These are phyloP conservation scores for Calameuta pallipes DNA, from an alignment of 2,888 invertebrate genomes.

Conservation along the genomic window DNA sequence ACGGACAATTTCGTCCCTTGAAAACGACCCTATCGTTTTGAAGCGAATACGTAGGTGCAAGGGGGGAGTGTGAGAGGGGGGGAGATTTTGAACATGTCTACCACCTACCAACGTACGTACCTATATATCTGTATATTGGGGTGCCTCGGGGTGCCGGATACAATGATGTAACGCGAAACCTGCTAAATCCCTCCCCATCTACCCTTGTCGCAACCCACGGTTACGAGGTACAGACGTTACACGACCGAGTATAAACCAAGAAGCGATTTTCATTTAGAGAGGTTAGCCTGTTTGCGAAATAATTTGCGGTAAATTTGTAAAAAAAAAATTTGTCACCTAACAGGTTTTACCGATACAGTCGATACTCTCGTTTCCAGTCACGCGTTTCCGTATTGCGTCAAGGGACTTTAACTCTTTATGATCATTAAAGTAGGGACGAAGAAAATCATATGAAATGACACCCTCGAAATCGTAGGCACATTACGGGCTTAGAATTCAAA, in stretches of 20 bases:
- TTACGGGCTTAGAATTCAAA: slow-evolving; percentile 27
- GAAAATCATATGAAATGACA: not conserved
- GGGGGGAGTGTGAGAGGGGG: slow-evolving; percentile 27
- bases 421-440: not conserved
- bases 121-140: slow-evolving; percentile 45
- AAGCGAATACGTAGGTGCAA: slow-evolving; percentile 30
- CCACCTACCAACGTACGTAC: slow-evolving; percentile 30
- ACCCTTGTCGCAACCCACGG: slow-evolving; percentile 23
- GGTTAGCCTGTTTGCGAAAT: not conserved
- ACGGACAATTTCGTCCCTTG: slow-evolving; percentile 45
- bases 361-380: not conserved
- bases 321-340: not conserved
- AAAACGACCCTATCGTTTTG: slow-evolving; percentile 38
- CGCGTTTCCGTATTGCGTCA: not conserved
- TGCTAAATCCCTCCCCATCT: slow-evolving; percentile 42
- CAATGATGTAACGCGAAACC: slow-evolving; percentile 58
- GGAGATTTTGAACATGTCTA: slow-evolving; percentile 25
- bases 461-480: slow-evolving; percentile 32
- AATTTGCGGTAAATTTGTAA: not conserved
- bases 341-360: not conserved
- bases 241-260: slow-evolving; percentile 10
- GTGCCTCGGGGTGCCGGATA: slow-evolving; percentile 42
- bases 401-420: not conserved
- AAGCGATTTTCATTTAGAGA: slow-evolving; percentile 1
- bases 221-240: not conserved